phyloP scores from a whole-genome alignment of 2,888 invertebrate species.

The Polydesmus complanatus region DNA sequence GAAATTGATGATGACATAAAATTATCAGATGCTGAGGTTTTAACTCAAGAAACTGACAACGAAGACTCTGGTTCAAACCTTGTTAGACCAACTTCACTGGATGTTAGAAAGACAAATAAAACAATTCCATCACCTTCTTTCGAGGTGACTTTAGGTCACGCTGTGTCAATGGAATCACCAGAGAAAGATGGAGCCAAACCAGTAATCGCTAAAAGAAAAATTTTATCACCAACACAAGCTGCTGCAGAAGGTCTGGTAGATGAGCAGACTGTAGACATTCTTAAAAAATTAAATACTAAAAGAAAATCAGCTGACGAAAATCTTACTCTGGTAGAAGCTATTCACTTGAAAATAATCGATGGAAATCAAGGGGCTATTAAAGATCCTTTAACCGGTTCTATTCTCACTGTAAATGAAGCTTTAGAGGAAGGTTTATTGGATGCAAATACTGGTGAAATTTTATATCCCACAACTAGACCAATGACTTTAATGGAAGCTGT shows the following conservation, averaged over 20 bases:
- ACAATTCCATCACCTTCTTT: conserved; percentile 49
- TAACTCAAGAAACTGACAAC: too few relatives aligned
- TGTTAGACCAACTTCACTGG: conserved; percentile 1
- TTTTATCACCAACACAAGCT: conserved; percentile 59
- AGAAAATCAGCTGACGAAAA: conserved; percentile 37
- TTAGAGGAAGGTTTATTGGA: conserved; percentile 67
- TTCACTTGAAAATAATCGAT: conserved; percentile 53
- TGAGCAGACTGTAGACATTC: conserved; percentile 52
- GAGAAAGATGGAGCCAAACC: conserved; percentile 52
- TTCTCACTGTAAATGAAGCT: conserved; percentile 68
- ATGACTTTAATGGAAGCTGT: conserved; percentile 69
- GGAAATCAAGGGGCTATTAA: conserved; percentile 60
- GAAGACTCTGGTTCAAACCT: too few relatives aligned
- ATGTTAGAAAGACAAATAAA: conserved; percentile 24
- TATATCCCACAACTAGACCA: conserved; percentile 65
- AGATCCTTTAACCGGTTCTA: conserved; percentile 68
- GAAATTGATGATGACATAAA: too few relatives aligned
- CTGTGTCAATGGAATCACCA: conserved; percentile 42
- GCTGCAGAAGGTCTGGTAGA: conserved; percentile 65
- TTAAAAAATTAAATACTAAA: conserved; percentile 41
- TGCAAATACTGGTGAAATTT: conserved; percentile 51
- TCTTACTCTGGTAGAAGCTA: conserved; percentile 59
- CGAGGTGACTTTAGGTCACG: conserved; percentile 47
- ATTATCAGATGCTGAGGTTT: too few relatives aligned
- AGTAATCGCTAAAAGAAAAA: conserved; percentile 59